Conservation (phyloP, 2,113 vertebrate genomes). For the Pteronura brasiliensis region DNA sequence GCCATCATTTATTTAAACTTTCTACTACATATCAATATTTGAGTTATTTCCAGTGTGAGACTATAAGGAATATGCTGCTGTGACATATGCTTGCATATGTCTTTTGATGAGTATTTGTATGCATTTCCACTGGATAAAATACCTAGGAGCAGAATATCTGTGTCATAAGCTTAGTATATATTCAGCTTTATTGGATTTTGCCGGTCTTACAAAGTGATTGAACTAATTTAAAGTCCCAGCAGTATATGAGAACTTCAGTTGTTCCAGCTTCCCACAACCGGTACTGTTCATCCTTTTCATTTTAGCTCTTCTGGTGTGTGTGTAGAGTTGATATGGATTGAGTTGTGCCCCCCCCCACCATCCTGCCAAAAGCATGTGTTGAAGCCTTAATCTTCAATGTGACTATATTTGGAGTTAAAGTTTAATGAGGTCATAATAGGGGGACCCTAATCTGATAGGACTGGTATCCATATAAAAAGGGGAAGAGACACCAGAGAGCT, state of each 20-base stretch:
- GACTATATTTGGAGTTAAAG: background rate
- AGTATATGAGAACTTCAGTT: background rate
- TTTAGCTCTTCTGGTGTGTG: background rate
- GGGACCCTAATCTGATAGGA: background rate
- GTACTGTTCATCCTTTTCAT: background rate
- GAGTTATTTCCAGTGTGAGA: background rate
- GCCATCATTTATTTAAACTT: background rate
- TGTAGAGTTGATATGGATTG: background rate
- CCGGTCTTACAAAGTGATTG: background rate
- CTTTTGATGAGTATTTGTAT: background rate
- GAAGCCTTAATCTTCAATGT: background rate
- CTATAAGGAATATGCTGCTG: background rate
- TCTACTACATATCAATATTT: background rate
- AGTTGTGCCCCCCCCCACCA: background rate
- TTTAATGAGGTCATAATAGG: background rate
- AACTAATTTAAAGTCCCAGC: constrained; percentile 18
- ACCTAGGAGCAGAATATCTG: background rate
- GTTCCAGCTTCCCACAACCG: background rate
- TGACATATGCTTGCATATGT: background rate
- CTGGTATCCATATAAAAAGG: background rate
- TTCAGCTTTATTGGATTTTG: background rate
- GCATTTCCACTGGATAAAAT: constrained; percentile 1
- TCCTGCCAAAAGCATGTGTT: background rate
- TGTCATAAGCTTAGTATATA: background rate
- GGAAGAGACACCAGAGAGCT: background rate